phyloP scores from a whole-genome alignment of 1,140 invertebrate genomes.

The Drosophila repleta region DNA sequence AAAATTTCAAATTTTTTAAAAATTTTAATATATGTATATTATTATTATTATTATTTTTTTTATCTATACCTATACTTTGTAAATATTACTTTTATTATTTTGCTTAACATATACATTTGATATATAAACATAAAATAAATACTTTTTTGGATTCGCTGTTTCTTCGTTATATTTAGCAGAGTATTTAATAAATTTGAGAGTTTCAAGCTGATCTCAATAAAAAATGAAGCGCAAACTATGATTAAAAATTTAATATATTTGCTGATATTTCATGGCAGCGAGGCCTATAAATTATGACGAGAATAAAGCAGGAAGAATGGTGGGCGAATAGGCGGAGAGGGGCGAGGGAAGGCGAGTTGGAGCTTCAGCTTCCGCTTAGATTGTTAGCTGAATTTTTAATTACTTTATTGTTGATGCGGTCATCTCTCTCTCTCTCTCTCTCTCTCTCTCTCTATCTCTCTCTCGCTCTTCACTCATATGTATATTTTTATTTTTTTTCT shows the following conservation, averaged over 20 bases:
- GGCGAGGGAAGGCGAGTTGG: neutral
- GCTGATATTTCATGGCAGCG: slow-evolving; percentile 3
- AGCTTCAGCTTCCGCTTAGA: slow-evolving; percentile 34
- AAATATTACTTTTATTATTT: too few species aligned
- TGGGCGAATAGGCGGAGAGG: slow-evolving; percentile 11
- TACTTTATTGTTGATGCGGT: slow-evolving; percentile 54
- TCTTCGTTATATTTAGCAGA: neutral
- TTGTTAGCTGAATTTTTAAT: slow-evolving; percentile 69
- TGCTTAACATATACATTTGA: too few species aligned
- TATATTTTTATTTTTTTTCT: slow-evolving; percentile 48
- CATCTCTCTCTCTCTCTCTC: slow-evolving; percentile 2
- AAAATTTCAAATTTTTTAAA: too few species aligned
- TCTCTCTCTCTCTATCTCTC: neutral
- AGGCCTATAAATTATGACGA: slow-evolving; percentile 29
- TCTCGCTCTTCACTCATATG: slow-evolving; percentile 13
- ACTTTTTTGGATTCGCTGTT: too few species aligned
- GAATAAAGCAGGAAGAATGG: neutral
- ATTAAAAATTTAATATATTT: slow-evolving; percentile 39
- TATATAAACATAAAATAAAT: too few species aligned
- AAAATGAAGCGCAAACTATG: slow-evolving; percentile 16
- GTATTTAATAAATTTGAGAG: neutral
- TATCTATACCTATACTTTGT: too few species aligned
- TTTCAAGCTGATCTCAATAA: slow-evolving; percentile 17
- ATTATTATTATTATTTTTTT: too few species aligned
- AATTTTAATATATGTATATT: too few species aligned